Conservation (phyloP, 2,113 vertebrate species). For the Dicrurus megarhynchus region DNA sequence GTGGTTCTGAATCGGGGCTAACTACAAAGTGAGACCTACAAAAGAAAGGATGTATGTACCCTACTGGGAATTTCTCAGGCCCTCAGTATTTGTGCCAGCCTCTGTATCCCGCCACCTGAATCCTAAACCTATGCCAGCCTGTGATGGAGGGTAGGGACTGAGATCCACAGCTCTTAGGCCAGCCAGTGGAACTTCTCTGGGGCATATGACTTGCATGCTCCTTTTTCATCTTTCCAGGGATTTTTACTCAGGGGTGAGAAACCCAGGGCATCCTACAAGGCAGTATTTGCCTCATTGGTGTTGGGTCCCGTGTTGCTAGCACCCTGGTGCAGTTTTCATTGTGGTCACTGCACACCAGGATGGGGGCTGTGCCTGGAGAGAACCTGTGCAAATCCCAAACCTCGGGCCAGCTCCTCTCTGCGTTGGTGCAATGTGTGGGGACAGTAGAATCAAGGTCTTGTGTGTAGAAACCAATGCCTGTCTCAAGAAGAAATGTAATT, state of each 20-base stretch:
- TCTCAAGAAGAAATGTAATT: background rate
- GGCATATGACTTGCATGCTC: fast-evolving
- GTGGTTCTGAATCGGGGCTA: background rate
- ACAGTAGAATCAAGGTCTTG: background rate
- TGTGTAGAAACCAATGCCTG: background rate
- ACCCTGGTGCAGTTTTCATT: background rate
- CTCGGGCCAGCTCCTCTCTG: fast-evolving
- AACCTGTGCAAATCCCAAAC: fast-evolving
- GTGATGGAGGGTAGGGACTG: background rate
- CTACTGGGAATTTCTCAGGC: background rate
- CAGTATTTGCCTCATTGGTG: background rate
- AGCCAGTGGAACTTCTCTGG: background rate
- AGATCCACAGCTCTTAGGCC: background rate
- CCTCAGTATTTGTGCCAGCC: background rate
- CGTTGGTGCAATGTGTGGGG: background rate
- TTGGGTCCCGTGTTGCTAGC: background rate
- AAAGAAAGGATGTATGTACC: background rate
- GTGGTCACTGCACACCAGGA: background rate
- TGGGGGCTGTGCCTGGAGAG: background rate
- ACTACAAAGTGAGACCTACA: background rate
- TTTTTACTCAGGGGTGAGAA: background rate
- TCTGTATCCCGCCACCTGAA: background rate
- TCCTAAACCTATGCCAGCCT: background rate
- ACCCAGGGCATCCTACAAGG: background rate
- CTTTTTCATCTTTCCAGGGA: background rate